Evolutionary conservation across 2,888 invertebrate genomes (phyloP).

Genomic region (Torymus aiolomorphi): DNA sequence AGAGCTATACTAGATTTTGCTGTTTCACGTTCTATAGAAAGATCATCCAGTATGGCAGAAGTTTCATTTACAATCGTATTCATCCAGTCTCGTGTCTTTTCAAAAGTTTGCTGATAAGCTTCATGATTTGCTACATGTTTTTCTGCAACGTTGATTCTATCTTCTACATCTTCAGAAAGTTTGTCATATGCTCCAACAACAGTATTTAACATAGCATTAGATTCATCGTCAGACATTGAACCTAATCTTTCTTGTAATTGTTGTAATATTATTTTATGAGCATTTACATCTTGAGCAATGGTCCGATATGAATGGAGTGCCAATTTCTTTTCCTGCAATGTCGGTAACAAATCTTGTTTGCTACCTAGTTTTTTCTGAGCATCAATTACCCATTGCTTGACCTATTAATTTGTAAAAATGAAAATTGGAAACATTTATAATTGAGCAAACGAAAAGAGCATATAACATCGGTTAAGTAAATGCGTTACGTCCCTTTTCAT

Average conservation of each 20-base stretch:
- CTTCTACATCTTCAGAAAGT: slow-evolving; percentile 82
- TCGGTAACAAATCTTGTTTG: slow-evolving; percentile 85
- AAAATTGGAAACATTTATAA: background rate
- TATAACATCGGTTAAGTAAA: too few species aligned
- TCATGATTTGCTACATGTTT: slow-evolving; percentile 89
- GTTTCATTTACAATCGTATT: slow-evolving; percentile 88
- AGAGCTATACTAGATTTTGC: slow-evolving; percentile 85
- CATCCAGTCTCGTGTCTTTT: slow-evolving; percentile 89
- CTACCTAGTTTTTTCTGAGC: slow-evolving; percentile 85
- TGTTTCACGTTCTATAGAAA: slow-evolving; percentile 86
- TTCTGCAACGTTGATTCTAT: slow-evolving; percentile 82
- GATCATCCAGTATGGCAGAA: slow-evolving; percentile 84
- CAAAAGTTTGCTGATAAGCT: slow-evolving; percentile 86
- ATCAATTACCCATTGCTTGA: slow-evolving; percentile 90
- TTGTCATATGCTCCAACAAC: slow-evolving; percentile 85
- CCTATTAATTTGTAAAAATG: slow-evolving; percentile 74
- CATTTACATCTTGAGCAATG: slow-evolving; percentile 88
- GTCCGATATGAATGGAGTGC: slow-evolving; percentile 88
- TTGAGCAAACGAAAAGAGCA: too few species aligned
- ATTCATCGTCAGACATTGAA: slow-evolving; percentile 87
- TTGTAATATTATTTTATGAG: slow-evolving; percentile 89
- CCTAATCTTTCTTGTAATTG: slow-evolving; percentile 90
- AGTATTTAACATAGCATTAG: slow-evolving; percentile 84
- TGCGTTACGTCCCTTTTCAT: too few species aligned
- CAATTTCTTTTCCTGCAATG: slow-evolving; percentile 91